Evolutionary conservation across 2,888 invertebrate genomes (phyloP).

Genomic region (Embidobia sp.): DNA sequence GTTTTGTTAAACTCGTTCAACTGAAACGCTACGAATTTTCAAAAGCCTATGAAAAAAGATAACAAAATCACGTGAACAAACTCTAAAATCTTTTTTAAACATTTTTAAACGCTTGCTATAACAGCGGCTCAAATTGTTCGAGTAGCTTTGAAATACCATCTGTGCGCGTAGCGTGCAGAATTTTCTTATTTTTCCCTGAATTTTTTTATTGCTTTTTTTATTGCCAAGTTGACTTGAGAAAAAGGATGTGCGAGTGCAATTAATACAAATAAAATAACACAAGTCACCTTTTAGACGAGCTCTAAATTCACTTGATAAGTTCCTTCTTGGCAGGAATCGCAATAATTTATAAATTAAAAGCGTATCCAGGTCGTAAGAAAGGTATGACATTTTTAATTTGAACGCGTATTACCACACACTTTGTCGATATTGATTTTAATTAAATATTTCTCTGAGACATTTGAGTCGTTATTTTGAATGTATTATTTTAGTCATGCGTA

Average conservation of each 20-base stretch:
- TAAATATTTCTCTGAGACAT: not conserved
- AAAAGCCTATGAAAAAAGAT: no score
- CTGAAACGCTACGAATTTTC: no score
- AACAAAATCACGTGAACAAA: no score
- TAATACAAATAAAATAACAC: constrained; percentile 29
- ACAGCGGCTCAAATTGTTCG: constrained; percentile 29
- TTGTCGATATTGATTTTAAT: not conserved
- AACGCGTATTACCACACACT: not conserved
- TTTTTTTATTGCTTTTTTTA: constrained; percentile 11
- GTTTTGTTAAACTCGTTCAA: no score
- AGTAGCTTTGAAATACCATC: constrained; percentile 42
- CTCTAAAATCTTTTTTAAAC: no score
- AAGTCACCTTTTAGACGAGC: constrained; percentile 24
- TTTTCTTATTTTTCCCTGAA: constrained; percentile 41
- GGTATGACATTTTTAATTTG: not conserved
- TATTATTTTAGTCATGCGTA: not conserved
- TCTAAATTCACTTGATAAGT: no score
- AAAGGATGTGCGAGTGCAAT: constrained; percentile 28
- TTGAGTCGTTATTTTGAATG: no score
- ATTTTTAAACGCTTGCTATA: not conserved
- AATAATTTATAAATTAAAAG: no score
- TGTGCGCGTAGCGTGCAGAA: constrained; percentile 35
- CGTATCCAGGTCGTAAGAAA: no score
- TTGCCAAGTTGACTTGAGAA: constrained; percentile 6
- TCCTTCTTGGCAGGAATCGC: no score